Conservation (phyloP, 2,797 vertebrate genomes). For the Tokudaia muenninki region DNA sequence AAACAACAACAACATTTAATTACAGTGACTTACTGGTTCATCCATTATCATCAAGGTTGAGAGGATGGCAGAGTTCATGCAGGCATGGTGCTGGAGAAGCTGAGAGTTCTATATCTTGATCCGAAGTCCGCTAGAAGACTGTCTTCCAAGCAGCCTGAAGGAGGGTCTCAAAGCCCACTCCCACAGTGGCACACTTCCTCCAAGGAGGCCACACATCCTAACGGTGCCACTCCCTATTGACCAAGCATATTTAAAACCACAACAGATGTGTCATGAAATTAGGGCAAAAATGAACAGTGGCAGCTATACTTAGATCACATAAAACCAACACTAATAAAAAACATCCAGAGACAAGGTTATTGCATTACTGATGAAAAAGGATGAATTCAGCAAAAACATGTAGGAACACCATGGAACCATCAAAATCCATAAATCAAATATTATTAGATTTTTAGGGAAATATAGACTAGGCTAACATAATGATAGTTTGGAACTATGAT, state of each 20-base stretch:
- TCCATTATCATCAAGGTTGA: background rate
- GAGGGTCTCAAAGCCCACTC: no score
- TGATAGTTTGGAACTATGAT: background rate
- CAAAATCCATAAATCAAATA: background rate
- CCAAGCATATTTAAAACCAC: no score
- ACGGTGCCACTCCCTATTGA: no score
- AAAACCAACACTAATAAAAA: background rate
- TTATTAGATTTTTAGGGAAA: background rate
- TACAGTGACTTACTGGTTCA: background rate
- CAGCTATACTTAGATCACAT: background rate
- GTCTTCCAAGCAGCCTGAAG: no score
- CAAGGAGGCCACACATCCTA: no score
- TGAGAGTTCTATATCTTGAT: background rate
- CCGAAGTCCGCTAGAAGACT: background rate
- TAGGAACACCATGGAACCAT: background rate
- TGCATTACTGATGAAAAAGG: background rate
- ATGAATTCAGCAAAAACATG: background rate
- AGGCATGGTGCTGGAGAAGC: background rate
- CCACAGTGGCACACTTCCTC: no score
- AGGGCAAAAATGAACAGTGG: background rate
- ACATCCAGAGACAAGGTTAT: background rate
- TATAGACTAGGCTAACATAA: background rate
- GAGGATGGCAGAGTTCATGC: no score
- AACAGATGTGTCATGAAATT: background rate
- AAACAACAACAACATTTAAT: background rate